phyloP scores from a whole-genome alignment of 2,888 invertebrate species.

The Gymnocheta viridis region DNA sequence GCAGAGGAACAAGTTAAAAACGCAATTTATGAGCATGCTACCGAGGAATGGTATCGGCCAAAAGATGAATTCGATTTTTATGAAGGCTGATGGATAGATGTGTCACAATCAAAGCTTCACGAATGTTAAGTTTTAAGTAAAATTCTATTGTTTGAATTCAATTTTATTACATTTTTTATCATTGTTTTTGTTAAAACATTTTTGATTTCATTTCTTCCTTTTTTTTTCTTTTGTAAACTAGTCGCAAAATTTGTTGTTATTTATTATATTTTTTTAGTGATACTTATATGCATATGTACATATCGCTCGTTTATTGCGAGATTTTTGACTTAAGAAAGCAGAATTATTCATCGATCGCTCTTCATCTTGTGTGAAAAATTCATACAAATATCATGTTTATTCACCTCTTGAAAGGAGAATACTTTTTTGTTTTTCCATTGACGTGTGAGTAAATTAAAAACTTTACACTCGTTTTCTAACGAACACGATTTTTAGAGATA shows the following conservation, averaged over 20 bases:
- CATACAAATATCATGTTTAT: no score
- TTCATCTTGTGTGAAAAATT: no score
- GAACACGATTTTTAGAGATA: no score
- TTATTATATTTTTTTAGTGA: conserved; percentile 39
- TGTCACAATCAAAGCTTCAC: not conserved
- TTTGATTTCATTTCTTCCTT: conserved; percentile 16
- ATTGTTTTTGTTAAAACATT: conserved; percentile 45
- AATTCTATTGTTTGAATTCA: conserved; percentile 20
- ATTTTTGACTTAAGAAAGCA: no score
- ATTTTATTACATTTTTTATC: conserved; percentile 21
- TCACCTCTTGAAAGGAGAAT: no score
- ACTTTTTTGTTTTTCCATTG: no score
- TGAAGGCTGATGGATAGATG: conserved; percentile 72
- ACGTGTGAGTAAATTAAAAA: no score
- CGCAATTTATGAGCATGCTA: conserved; percentile 85
- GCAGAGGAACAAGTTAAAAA: conserved; percentile 84
- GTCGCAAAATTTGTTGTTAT: conserved; percentile 68
- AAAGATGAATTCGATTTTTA: conserved; percentile 79
- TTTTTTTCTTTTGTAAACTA: conserved; percentile 64
- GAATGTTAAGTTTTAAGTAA: conserved; percentile 7
- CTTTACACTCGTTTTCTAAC: no score
- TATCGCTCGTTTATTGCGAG: no score
- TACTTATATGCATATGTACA: not conserved
- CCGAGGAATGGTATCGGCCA: conserved; percentile 85
- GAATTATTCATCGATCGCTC: no score